phyloP scores from a whole-genome alignment of 2,888 invertebrate species.

The Dysmachus trigonus region DNA sequence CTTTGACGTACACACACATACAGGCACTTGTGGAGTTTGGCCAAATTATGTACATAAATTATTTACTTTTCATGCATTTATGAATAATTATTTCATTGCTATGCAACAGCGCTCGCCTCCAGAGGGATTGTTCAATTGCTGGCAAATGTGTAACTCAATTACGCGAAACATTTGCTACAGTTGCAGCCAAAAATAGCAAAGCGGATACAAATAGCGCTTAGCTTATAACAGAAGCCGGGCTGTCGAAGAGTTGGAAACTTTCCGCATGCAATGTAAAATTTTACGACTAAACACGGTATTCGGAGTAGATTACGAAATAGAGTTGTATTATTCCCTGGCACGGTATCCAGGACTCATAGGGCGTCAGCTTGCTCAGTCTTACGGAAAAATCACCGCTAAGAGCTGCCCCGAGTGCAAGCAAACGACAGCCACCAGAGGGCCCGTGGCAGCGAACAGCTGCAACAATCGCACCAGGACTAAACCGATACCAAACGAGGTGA shows the following conservation, averaged over 20 bases:
- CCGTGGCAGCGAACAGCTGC: background rate
- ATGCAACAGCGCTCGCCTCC: background rate
- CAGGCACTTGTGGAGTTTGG: background rate
- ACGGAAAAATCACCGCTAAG: constrained; percentile 18
- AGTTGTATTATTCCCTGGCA: constrained; percentile 15
- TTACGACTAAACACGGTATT: background rate
- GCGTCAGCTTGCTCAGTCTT: constrained; percentile 6
- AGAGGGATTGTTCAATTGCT: background rate
- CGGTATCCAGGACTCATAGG: background rate
- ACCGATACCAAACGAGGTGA: constrained; percentile 12
- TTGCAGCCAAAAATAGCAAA: constrained; percentile 6
- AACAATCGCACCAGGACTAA: background rate
- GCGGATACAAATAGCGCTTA: background rate
- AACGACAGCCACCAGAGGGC: background rate
- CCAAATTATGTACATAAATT: constrained; percentile 6
- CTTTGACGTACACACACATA: background rate
- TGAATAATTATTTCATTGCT: constrained; percentile 12
- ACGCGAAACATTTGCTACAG: background rate
- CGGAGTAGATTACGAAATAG: constrained; percentile 2
- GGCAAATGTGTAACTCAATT: background rate
- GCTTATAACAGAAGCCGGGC: background rate
- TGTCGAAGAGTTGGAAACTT: background rate
- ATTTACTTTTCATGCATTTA: background rate
- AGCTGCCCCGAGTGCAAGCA: background rate
- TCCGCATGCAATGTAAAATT: background rate